These are phyloP conservation scores for Shinisaurus crocodilurus DNA, from an alignment of 2,113 vertebrate species.

Conservation along the genomic window DNA sequence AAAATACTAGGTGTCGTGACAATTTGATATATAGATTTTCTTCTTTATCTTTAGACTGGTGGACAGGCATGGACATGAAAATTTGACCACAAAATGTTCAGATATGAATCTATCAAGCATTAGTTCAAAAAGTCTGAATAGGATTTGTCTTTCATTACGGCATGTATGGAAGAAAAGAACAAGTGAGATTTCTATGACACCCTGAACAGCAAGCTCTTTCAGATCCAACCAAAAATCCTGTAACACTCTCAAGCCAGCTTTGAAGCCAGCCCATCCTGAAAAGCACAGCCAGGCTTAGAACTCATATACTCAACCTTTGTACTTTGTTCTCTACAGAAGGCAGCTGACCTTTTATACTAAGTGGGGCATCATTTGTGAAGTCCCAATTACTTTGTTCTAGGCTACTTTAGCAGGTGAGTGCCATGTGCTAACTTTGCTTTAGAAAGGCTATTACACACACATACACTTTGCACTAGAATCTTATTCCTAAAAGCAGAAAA, in stretches of 20 bases:
- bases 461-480: background rate
- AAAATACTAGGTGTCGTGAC: background rate
- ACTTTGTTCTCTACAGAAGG: background rate
- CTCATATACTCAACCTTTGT: background rate
- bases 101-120: background rate
- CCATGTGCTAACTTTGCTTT: background rate
- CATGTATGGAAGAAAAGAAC: background rate
- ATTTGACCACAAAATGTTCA: background rate
- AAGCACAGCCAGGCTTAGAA: background rate
- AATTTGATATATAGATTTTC: background rate
- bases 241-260: background rate
- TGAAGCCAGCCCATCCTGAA: background rate
- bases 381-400: background rate
- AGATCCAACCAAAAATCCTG: background rate
- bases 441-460: background rate
- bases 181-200: background rate
- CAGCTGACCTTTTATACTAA: background rate
- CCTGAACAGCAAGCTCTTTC: background rate
- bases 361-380: background rate
- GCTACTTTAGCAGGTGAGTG: background rate
- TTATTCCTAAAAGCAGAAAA: background rate
- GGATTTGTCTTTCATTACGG: background rate
- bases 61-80: too few relatives aligned
- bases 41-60: rapidly evolving
- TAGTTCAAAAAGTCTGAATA: background rate